Percentiles rank a stretch among this genome's conserved stretches.
Conservation (phyloP, 2,113 vertebrate species). For the Pongo pygmaeus region DNA sequence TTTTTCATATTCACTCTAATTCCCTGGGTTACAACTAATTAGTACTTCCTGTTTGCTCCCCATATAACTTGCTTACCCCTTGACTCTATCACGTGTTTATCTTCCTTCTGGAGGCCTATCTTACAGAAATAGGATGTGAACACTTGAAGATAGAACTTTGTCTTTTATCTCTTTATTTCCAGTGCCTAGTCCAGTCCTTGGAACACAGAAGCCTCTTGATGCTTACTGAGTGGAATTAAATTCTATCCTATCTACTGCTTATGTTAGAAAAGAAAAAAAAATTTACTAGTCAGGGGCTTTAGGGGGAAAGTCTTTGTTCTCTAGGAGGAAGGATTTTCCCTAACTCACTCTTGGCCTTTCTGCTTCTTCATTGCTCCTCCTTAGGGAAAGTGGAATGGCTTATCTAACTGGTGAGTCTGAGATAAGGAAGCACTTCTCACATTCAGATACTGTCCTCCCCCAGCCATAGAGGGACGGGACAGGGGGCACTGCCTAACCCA, state of each 20-base stretch:
- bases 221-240: neutral
- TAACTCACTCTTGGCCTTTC: neutral
- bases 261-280: neutral
- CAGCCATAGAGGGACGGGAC: neutral
- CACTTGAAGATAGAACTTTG: neutral
- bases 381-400: neutral
- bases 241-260: neutral
- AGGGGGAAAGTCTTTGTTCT: neutral
- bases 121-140: neutral
- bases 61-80: neutral
- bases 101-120: neutral
- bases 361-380: neutral
- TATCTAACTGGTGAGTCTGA: neutral
- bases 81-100: neutral
- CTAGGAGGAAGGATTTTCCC: neutral
- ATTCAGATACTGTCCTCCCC: neutral
- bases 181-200: neutral
- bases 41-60: slow-evolving; percentile 21
- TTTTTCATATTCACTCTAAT: neutral
- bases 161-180: neutral
- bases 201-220: neutral
- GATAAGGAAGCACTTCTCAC: neutral
- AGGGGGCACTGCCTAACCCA: neutral
- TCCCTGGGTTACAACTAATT: neutral
- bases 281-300: neutral